A percentile compares a stretch with the other conserved stretches of the same genome.
These are phyloP conservation scores for Tenthredo amoena DNA, from an alignment of 2,888 invertebrate genomes.

Conservation along the genomic window DNA sequence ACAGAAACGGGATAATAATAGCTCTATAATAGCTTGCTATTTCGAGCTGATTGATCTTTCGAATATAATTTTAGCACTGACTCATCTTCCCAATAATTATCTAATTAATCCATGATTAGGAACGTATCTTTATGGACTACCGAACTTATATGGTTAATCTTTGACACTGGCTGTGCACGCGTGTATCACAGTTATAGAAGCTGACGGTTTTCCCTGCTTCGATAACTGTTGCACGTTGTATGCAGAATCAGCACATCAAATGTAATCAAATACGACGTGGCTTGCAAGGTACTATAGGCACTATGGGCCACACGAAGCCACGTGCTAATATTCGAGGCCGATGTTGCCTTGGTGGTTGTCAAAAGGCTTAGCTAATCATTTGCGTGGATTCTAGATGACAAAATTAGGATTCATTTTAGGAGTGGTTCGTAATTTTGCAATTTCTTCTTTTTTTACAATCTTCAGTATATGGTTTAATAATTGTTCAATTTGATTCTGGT, in stretches of 20 bases:
- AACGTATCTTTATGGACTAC: background rate
- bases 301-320: background rate
- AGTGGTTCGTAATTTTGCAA: background rate
- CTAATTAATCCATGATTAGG: background rate
- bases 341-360: background rate
- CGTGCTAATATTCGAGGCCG: slow-evolving; percentile 10
- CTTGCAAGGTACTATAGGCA: slow-evolving; percentile 5
- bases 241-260: slow-evolving; percentile 28
- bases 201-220: slow-evolving; percentile 6
- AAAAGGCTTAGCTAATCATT: slow-evolving; percentile 23
- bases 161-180: background rate
- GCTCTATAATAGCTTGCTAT: background rate
- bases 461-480: background rate
- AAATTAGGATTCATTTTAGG: background rate
- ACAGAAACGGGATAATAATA: background rate
- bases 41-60: background rate
- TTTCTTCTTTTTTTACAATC: background rate
- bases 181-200: background rate
- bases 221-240: slow-evolving; percentile 26
- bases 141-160: background rate
- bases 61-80: background rate
- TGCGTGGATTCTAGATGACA: background rate
- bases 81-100: background rate
- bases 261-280: slow-evolving; percentile 34
- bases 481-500: background rate